A percentile compares a stretch with the other conserved stretches of the same genome.
Conservation (phyloP, 2,888 invertebrate genomes). For the Himalopsyche tibetana region DNA sequence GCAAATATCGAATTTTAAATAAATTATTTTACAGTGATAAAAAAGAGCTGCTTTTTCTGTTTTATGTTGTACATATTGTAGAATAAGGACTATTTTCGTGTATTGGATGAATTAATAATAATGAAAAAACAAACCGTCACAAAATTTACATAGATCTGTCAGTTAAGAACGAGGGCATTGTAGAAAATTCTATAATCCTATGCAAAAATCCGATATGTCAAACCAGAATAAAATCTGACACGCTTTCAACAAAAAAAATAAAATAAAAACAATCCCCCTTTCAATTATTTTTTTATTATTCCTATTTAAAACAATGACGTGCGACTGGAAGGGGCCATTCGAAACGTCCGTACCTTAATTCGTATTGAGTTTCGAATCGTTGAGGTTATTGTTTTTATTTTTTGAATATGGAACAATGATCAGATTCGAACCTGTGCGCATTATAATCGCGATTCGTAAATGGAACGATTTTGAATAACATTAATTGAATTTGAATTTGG, state of each 20-base stretch:
- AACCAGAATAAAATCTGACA: slow-evolving; percentile 41
- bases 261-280: slow-evolving; percentile 52
- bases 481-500: slow-evolving; percentile 51
- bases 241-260: slow-evolving; percentile 40
- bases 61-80: no score
- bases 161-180: slow-evolving; percentile 50
- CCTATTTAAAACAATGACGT: slow-evolving; percentile 53
- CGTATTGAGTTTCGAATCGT: slow-evolving; percentile 64
- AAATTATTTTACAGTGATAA: no score
- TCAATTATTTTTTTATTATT: slow-evolving; percentile 43
- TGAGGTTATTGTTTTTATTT: slow-evolving; percentile 48
- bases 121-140: slow-evolving; percentile 63
- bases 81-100: background rate
- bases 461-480: slow-evolving; percentile 10
- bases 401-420: slow-evolving; percentile 50
- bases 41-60: no score
- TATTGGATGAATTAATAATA: slow-evolving; percentile 1
- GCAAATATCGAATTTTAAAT: no score
- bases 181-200: slow-evolving; percentile 26
- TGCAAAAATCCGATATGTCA: slow-evolving; percentile 21
- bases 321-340: slow-evolving; percentile 46
- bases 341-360: slow-evolving; percentile 61
- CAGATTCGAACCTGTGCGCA: slow-evolving; percentile 33
- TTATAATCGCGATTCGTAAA: slow-evolving; percentile 35
- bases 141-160: slow-evolving; percentile 65